Evolutionary conservation across 2,113 vertebrate genomes (phyloP).

Genomic region (Carassius auratus): DNA sequence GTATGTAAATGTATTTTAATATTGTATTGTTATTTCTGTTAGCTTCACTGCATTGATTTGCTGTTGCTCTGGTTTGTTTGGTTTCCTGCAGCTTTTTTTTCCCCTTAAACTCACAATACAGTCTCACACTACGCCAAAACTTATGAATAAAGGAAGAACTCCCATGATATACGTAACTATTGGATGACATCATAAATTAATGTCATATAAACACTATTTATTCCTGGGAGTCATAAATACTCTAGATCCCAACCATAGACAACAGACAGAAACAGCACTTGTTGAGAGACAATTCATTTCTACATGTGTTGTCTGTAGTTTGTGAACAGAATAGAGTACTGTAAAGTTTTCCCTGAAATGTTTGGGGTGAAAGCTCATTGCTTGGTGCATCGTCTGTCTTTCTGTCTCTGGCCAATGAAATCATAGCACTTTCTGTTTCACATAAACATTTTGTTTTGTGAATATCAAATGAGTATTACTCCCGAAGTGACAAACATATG

Average conservation of each 20-base stretch:
- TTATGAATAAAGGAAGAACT: no score
- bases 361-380: background rate
- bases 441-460: background rate
- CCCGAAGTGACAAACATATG: background rate
- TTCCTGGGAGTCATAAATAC: background rate
- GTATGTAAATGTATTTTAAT: background rate
- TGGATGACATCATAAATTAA: background rate
- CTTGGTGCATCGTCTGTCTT: background rate
- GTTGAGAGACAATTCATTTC: background rate
- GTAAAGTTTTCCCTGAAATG: background rate
- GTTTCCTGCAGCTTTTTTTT: slow-evolving; percentile 56
- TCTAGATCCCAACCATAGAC: slow-evolving; percentile 13
- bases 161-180: background rate
- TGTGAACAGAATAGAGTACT: background rate
- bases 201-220: no score
- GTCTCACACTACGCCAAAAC: background rate
- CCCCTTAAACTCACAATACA: background rate
- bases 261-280: background rate
- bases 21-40: slow-evolving; percentile 41
- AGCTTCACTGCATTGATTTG: slow-evolving; percentile 66
- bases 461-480: background rate
- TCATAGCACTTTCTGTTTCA: slow-evolving; percentile 45
- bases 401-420: slow-evolving; percentile 4
- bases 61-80: slow-evolving; percentile 55
- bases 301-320: background rate